Evolutionary conservation across 2,113 vertebrate species (phyloP).

Genomic region (Deroptyus accipitrinus): DNA sequence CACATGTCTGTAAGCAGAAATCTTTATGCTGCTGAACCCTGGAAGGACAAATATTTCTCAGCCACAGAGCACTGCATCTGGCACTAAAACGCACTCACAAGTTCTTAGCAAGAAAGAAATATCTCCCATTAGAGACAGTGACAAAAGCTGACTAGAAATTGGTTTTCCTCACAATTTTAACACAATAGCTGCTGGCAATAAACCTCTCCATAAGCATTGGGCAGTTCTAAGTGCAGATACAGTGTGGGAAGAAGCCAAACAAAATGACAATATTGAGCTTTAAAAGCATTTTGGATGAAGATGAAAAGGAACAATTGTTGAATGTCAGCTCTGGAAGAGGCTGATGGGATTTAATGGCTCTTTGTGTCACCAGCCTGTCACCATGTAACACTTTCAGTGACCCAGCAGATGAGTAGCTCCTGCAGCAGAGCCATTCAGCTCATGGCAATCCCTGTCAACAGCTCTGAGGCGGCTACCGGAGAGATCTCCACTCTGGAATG

Average conservation of each 20-base stretch:
- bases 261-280: not conserved
- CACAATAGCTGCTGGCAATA: not conserved
- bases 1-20: not conserved
- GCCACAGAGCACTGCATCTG: not conserved
- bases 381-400: not conserved
- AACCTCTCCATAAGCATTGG: slow-evolving; percentile 10
- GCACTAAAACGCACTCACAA: not conserved
- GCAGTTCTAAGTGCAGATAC: slow-evolving; percentile 17
- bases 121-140: slow-evolving; percentile 21
- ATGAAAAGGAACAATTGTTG: not conserved
- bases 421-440: not conserved
- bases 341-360: not conserved
- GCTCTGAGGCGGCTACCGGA: not conserved
- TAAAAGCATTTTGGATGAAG: slow-evolving; percentile 10
- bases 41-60: not conserved
- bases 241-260: not conserved
- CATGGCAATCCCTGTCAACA: not conserved
- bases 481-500: not conserved
- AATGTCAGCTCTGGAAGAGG: not conserved
- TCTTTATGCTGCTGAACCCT: not conserved
- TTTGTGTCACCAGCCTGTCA: not conserved
- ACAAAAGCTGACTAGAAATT: slow-evolving; percentile 18
- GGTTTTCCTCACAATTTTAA: slow-evolving; percentile 7
- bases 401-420: not conserved
- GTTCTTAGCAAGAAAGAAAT: not conserved